Conservation (phyloP, 2,797 vertebrate genomes). For the Otolemur crassicaudatus region DNA sequence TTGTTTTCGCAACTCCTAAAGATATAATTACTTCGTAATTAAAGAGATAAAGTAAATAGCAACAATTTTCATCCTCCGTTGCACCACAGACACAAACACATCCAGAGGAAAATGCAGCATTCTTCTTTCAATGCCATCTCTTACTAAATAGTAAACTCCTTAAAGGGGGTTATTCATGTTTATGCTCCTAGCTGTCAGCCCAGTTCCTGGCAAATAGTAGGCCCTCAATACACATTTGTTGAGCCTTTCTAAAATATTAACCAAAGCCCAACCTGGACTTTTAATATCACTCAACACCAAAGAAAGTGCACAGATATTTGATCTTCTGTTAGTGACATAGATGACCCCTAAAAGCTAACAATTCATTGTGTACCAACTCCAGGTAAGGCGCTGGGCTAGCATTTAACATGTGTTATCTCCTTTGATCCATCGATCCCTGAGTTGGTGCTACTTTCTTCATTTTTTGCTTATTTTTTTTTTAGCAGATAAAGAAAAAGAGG, state of each 20-base stretch:
- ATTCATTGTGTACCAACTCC: not conserved
- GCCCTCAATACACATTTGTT: constrained; percentile 31
- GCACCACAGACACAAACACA: not conserved
- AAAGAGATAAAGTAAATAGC: not conserved
- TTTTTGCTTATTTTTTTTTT: not conserved
- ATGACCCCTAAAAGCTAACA: constrained; percentile 48
- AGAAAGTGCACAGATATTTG: not conserved
- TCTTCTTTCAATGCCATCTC: not conserved
- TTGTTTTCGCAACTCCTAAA: not conserved
- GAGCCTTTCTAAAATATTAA: constrained; percentile 60
- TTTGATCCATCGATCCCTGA: not conserved
- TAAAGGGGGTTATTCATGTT: not conserved
- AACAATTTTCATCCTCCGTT: not conserved
- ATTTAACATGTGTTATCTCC: not conserved
- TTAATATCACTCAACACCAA: not conserved
- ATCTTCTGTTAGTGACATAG: not conserved
- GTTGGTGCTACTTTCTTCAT: not conserved
- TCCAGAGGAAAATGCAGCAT: not conserved
- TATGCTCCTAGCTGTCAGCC: not conserved
- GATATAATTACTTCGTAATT: not conserved
- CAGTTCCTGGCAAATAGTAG: not conserved
- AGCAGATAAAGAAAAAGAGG: not conserved
- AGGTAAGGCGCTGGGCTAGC: not conserved
- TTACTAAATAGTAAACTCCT: not conserved
- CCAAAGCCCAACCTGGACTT: not conserved